Base-by-base conservation (phyloP, 2,888 invertebrate genomes). In the Dioctria rufipes region DNA sequence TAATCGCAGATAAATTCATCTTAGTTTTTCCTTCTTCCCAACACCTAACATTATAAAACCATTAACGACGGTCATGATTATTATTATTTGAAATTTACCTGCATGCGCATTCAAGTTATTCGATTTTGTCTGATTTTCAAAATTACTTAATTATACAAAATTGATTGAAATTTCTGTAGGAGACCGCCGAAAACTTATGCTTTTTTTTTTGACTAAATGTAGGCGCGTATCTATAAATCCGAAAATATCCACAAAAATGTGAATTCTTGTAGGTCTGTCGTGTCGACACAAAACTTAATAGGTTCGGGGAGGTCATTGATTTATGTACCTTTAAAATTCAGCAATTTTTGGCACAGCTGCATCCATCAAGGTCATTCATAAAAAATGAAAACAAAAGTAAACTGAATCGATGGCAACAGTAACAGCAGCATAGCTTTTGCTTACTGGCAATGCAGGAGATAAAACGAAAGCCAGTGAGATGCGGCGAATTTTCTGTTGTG, bases 331-430 rank as follows among this genome's bases (percentile, higher is more conserved):
- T 40, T 13, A 25, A 75, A 75, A 75, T 75, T 75, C 61, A 75
- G 75, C 43, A 60, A 61, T 43, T 75, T 60, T 60, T 61, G 42
- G 46, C 46, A 75, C 75, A 75, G 60, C 75, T 75, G 75, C 75
- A 75, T 60, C 25, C 75, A 75, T 75, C 75, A 75, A 75, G 75
- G 75, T 75, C 75, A 75, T 9, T 58, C 11, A 9, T n/a, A 58
- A 75, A 75, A 75, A 75, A 54, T 54, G 71, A 51, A 67, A 67
- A 71, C 37, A 71, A 71, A 71, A 71, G 54, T 51, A 9, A 11
- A 42, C 11, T 71, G 46, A 43, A 67, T 25, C 60, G 60, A 60
- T 43, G 13, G 58, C 58, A 43, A 25, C 75, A 25, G 61, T n/a
- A 51, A n/a, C 5, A 51, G 54, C 39, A 51, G n/a, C 25, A 5